phyloP scores from a whole-genome alignment of 2,888 invertebrate species.

The Polyommatus iphigenia region DNA sequence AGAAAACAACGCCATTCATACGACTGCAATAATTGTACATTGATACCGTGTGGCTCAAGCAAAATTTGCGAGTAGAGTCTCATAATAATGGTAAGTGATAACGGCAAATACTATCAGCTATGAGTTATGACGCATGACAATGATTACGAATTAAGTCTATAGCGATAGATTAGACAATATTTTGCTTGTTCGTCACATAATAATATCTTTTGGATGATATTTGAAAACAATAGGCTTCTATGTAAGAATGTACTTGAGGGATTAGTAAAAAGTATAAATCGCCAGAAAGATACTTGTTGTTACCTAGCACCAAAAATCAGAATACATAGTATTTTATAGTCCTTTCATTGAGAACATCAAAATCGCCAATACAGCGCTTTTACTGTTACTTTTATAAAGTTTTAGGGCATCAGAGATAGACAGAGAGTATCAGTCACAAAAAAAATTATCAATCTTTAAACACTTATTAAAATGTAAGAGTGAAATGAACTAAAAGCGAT shows the following conservation, averaged over 20 bases:
- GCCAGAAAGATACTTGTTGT: no score
- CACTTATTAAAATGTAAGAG: conserved; percentile 17
- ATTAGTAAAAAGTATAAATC: no score
- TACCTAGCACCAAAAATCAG: neutral
- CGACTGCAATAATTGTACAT: conserved; percentile 32
- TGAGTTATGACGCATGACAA: neutral
- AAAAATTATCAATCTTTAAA: conserved; percentile 30
- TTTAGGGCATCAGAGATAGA: neutral
- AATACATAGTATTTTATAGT: neutral
- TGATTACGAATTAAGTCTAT: conserved; percentile 27
- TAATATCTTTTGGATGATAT: neutral
- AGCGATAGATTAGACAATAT: conserved; percentile 32
- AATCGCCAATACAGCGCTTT: neutral
- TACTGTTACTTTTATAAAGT: neutral
- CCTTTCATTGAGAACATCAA: no score
- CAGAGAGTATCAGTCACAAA: neutral
- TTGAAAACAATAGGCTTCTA: neutral
- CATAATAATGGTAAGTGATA: neutral
- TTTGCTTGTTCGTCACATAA: neutral
- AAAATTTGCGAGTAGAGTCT: neutral
- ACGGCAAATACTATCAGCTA: neutral
- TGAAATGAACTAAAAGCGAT: conserved; percentile 40
- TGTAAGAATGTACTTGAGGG: no score
- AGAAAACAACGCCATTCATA: conserved; percentile 41
- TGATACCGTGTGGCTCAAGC: conserved; percentile 27